Percentiles rank a stretch among this genome's conserved stretches.
Conservation (phyloP, 2,113 vertebrate genomes). For the Sapayoa aenigma region DNA sequence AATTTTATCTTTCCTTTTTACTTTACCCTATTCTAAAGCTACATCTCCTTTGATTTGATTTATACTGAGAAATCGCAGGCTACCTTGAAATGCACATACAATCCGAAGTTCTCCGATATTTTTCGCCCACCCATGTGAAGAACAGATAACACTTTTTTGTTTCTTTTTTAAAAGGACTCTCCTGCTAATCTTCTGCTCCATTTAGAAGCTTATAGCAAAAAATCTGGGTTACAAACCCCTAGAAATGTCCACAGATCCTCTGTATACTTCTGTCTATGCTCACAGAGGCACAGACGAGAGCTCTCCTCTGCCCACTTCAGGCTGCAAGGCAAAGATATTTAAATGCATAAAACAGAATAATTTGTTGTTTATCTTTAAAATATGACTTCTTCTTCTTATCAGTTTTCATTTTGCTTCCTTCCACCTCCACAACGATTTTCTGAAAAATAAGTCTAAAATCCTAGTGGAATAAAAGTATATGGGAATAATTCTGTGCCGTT, state of each 20-base stretch:
- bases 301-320: slow-evolving; percentile 59
- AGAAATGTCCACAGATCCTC: neutral
- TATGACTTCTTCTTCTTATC: neutral
- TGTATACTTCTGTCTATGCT: neutral
- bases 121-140: neutral
- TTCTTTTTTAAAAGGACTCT: neutral
- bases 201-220: neutral
- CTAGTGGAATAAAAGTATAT: neutral
- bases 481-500: neutral
- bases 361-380: neutral
- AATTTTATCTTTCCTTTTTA: slow-evolving; percentile 15
- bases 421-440: neutral
- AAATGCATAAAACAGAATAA: neutral
- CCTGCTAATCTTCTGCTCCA: neutral
- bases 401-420: neutral
- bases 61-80: neutral
- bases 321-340: neutral
- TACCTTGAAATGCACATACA: neutral
- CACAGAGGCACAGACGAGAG: neutral
- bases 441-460: neutral
- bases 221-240: neutral
- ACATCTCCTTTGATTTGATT: neutral
- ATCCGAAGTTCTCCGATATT: neutral
- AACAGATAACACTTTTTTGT: neutral
- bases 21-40: neutral